These are phyloP conservation scores for Fabriciana adippe DNA, from an alignment of 2,888 invertebrate species.

Conservation along the genomic window DNA sequence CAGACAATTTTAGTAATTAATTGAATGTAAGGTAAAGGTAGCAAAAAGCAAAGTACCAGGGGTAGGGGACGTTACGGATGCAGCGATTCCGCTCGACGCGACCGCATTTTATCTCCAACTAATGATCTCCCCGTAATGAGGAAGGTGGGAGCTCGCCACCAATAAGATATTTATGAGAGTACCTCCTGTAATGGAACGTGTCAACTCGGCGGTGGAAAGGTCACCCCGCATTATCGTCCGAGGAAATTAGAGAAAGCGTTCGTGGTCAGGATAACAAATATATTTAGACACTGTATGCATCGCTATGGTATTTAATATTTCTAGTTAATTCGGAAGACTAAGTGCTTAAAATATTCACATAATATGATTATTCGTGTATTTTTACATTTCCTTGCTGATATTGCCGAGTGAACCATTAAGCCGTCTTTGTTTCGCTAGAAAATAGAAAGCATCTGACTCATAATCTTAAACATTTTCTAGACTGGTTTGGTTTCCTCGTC, in stretches of 20 bases:
- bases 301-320: slow-evolving; percentile 13
- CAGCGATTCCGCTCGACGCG: slow-evolving; percentile 53
- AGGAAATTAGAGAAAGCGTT: slow-evolving; percentile 51
- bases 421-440: too few species aligned
- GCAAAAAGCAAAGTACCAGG: slow-evolving; percentile 14
- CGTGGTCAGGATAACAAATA: slow-evolving; percentile 36
- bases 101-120: slow-evolving; percentile 76
- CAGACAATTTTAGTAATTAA: slow-evolving; percentile 7
- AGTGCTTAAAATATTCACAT: slow-evolving; percentile 7
- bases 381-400: background rate
- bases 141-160: slow-evolving; percentile 62
- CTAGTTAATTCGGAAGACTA: slow-evolving; percentile 15
- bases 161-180: slow-evolving; percentile 80
- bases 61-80: slow-evolving; percentile 55
- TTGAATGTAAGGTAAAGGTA: slow-evolving; percentile 4
- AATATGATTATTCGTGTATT: background rate
- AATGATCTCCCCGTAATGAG: slow-evolving; percentile 77
- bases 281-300: slow-evolving; percentile 34
- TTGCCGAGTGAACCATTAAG: too few species aligned
- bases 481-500: too few species aligned
- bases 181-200: slow-evolving; percentile 70
- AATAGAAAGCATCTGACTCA: too few species aligned
- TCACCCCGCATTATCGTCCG: slow-evolving; percentile 57
- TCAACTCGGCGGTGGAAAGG: slow-evolving; percentile 58
- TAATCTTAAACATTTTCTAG: too few species aligned